Evolutionary conservation across 2,797 vertebrate species (phyloP).

Genomic region (Cossypha dichroa): DNA sequence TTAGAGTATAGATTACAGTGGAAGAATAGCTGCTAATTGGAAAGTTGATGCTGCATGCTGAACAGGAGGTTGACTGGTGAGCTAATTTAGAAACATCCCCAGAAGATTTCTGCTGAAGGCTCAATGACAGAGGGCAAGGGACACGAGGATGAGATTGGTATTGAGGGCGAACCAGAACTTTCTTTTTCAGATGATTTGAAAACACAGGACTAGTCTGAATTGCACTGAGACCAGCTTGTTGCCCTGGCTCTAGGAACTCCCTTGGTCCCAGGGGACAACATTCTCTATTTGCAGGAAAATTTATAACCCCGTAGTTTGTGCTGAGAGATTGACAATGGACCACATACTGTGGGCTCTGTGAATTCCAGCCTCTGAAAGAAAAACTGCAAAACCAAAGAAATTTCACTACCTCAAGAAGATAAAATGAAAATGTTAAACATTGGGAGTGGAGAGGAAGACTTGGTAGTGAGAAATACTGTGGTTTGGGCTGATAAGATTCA

Average conservation of each 20-base stretch:
- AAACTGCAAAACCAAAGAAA: not conserved
- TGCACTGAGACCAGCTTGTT: not conserved
- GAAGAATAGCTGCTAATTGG: conserved; percentile 48
- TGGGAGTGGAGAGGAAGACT: not conserved
- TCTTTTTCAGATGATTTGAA: not conserved
- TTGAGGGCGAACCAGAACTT: not conserved
- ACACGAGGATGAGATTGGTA: accelerated
- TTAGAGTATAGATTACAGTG: not conserved
- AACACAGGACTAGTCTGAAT: not conserved
- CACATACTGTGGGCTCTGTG: not conserved
- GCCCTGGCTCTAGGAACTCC: not conserved
- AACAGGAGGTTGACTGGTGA: not conserved
- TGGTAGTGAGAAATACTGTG: not conserved
- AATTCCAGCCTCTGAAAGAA: not conserved
- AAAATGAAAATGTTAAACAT: not conserved
- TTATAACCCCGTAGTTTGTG: not conserved
- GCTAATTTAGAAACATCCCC: conserved; percentile 7
- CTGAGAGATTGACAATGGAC: not conserved
- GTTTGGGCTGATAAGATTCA: not conserved
- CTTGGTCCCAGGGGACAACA: not conserved
- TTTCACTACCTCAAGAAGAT: not conserved
- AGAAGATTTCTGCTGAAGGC: not conserved
- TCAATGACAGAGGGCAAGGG: not conserved
- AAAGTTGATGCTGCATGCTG: not conserved
- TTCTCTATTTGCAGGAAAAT: not conserved